Conservation (phyloP, 1,140 invertebrate genomes). For the Papilio aristodemus region DNA sequence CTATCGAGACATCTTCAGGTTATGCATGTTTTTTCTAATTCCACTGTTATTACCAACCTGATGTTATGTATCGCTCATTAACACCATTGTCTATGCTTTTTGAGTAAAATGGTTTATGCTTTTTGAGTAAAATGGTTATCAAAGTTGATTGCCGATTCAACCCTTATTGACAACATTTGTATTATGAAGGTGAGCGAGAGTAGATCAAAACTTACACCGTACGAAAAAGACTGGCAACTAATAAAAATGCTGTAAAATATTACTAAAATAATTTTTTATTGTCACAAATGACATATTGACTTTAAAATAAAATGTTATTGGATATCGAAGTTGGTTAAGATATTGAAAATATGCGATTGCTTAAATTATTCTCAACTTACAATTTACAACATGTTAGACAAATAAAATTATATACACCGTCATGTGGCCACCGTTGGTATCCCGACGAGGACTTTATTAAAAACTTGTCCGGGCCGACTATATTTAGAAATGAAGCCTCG, state of each 20-base stretch:
- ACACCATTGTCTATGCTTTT: too few species aligned
- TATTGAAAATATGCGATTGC: conserved; percentile 34
- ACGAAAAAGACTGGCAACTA: background rate
- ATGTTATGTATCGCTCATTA: too few species aligned
- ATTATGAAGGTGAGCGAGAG: too few species aligned
- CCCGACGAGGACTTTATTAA: conserved; percentile 81
- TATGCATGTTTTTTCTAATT: too few species aligned
- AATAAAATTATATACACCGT: conserved; percentile 41
- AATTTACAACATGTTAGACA: conserved; percentile 35
- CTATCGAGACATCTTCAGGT: too few species aligned
- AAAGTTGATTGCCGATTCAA: too few species aligned
- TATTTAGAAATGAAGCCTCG: conserved; percentile 76
- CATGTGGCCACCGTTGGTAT: conserved; percentile 62
- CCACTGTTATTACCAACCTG: too few species aligned
- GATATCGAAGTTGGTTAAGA: background rate
- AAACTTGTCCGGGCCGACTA: conserved; percentile 81
- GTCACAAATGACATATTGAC: background rate
- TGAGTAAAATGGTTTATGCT: too few species aligned
- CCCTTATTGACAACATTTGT: too few species aligned
- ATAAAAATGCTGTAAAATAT: background rate
- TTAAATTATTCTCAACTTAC: conserved; percentile 36
- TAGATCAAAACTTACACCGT: too few species aligned
- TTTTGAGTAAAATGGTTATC: too few species aligned
- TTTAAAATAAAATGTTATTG: conserved; percentile 4
- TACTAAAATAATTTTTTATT: background rate